Evolutionary conservation across 2,113 vertebrate genomes (phyloP).

Genomic region (Gallinago media): DNA sequence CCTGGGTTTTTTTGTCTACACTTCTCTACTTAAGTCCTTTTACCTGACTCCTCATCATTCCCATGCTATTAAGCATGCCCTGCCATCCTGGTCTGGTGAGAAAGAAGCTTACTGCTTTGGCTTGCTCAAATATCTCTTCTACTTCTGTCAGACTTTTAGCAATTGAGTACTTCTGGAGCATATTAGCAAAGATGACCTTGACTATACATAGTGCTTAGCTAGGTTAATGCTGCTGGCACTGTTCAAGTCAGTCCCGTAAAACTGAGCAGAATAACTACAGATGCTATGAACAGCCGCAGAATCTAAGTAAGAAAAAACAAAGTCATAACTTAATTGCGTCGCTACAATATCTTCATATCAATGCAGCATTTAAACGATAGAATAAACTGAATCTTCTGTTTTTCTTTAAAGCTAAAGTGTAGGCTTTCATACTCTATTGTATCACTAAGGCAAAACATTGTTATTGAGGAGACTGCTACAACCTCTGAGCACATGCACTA

Average conservation of each 20-base stretch:
- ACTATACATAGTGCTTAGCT: not conserved
- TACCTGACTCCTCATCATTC: not conserved
- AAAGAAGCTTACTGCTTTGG: not conserved
- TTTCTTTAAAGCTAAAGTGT: not conserved
- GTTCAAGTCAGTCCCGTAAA: not conserved
- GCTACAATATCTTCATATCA: not conserved
- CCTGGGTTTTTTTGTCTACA: not conserved
- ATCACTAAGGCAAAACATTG: not conserved
- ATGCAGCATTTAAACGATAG: not conserved
- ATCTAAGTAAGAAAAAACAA: not conserved
- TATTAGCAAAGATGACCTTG: not conserved
- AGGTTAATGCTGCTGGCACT: not conserved
- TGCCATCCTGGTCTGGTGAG: not conserved
- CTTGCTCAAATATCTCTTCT: not conserved
- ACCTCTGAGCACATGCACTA: not conserved
- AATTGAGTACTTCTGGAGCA: not conserved
- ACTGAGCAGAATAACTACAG: not conserved
- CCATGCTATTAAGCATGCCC: not conserved
- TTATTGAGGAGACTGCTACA: not conserved
- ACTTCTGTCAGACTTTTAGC: not conserved
- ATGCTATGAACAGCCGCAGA: not conserved
- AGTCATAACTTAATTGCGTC: not conserved
- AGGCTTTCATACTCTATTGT: not conserved
- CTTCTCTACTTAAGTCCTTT: not conserved
- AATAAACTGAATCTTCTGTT: not conserved